Evolutionary conservation across 2,797 vertebrate genomes (phyloP).

Genomic region (Salmo trutta): DNA sequence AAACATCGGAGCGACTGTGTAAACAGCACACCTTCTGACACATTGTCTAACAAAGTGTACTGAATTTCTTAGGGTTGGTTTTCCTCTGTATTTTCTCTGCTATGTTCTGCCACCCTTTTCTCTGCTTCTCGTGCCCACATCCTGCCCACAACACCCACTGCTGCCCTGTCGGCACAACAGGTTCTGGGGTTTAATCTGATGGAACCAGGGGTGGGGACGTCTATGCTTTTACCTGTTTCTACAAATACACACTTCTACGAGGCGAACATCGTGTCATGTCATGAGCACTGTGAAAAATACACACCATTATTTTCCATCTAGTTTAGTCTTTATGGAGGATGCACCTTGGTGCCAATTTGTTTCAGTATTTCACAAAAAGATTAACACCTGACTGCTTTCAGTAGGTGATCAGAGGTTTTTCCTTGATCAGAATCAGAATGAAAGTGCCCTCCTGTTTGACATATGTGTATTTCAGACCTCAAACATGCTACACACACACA

Average conservation of each 20-base stretch:
- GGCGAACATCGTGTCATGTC: slow-evolving; percentile 11
- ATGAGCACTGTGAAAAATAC: background rate
- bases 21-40: slow-evolving; percentile 47
- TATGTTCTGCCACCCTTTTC: slow-evolving; percentile 57
- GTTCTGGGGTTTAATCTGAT: slow-evolving; percentile 36
- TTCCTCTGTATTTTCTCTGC: slow-evolving; percentile 65
- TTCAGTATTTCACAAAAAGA: background rate
- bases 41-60: slow-evolving; percentile 50
- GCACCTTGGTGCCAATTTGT: background rate
- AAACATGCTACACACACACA: slow-evolving; percentile 12
- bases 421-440: background rate
- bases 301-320: background rate
- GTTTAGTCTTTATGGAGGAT: background rate
- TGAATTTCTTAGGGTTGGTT: slow-evolving; percentile 65
- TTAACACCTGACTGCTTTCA: too few relatives aligned
- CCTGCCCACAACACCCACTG: slow-evolving; percentile 69
- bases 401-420: too few relatives aligned
- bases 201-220: slow-evolving; percentile 34
- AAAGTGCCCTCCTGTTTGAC: background rate
- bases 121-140: slow-evolving; percentile 72
- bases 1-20: slow-evolving; percentile 43
- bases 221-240: background rate
- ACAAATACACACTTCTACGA: background rate
- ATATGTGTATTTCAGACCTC: slow-evolving; percentile 1
- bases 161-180: slow-evolving; percentile 60